Conservation (phyloP, 37 sponge, comb jelly and placozoan species). For the Agelas oroides region DNA sequence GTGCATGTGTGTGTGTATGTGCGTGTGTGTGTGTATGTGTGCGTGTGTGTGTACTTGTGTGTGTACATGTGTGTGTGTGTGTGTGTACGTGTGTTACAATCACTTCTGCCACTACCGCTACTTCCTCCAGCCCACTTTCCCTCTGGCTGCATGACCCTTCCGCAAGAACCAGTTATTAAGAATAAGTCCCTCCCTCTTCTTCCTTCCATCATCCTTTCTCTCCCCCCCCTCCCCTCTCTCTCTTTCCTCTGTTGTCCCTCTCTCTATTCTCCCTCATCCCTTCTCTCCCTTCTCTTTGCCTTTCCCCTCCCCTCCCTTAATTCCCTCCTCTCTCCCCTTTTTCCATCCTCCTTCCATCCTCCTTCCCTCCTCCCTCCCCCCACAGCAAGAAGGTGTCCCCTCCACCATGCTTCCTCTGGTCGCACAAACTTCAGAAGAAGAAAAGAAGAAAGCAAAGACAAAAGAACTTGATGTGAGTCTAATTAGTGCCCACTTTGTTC, state of each 20-base stretch:
- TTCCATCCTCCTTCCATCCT: neutral
- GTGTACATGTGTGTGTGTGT: neutral
- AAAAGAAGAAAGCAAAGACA: neutral
- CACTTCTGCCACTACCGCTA: neutral
- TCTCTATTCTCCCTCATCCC: too few species aligned
- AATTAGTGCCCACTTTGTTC: too few species aligned
- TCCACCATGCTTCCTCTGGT: conserved; percentile 21
- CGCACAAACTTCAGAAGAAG: neutral
- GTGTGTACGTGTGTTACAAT: neutral
- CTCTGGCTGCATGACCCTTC: too few species aligned
- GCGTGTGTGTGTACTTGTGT: neutral
- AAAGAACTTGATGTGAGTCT: neutral
- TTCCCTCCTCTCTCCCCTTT: neutral
- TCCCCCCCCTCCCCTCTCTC: neutral
- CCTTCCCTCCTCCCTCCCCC: neutral
- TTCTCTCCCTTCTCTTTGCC: neutral
- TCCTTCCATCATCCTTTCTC: neutral
- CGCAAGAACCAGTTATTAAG: too few species aligned
- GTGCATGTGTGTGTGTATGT: too few species aligned
- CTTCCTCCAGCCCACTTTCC: neutral
- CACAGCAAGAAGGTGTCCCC: conserved; percentile 57
- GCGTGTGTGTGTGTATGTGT: too few species aligned
- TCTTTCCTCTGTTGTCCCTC: neutral
- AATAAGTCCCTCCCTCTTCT: neutral
- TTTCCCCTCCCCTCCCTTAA: neutral